These are phyloP conservation scores for Timema podura DNA, from an alignment of 2,888 invertebrate genomes.

Conservation along the genomic window DNA sequence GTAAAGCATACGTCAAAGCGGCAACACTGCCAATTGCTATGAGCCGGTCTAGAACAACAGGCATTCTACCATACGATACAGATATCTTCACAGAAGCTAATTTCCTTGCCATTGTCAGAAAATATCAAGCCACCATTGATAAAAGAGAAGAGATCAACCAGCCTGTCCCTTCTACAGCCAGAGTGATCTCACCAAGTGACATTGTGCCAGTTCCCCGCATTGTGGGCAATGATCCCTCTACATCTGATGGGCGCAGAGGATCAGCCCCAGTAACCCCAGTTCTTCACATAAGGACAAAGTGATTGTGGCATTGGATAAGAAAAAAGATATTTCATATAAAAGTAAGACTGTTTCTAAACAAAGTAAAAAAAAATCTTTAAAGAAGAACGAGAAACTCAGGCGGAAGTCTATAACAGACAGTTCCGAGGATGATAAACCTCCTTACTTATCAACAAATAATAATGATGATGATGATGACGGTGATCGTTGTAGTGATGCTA, in stretches of 20 bases:
- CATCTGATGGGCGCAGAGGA: no score
- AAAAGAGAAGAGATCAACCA: not conserved
- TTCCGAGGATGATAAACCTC: not conserved
- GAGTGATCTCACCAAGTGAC: not conserved
- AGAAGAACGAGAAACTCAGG: not conserved
- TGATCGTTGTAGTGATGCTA: not conserved
- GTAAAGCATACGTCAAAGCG: not conserved
- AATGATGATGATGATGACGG: not conserved
- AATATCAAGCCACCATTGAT: not conserved
- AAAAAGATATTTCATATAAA: not conserved
- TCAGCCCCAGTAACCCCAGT: no score
- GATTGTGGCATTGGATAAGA: not conserved
- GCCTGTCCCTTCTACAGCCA: no score
- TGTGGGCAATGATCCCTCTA: no score
- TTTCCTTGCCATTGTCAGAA: not conserved
- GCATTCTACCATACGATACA: not conserved
- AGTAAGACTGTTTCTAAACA: no score
- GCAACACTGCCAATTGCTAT: not conserved
- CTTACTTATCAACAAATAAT: conserved; percentile 5
- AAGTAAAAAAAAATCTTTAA: no score
- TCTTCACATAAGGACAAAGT: no score
- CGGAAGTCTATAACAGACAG: not conserved
- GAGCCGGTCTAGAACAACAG: no score
- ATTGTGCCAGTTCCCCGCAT: not conserved
- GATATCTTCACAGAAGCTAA: not conserved